A percentile compares a stretch with the other conserved stretches of the same genome.
Evolutionary conservation across 35 echinoderm and acorn worm species (phyloP).

Genomic region (Eucidaris tribuloides): DNA sequence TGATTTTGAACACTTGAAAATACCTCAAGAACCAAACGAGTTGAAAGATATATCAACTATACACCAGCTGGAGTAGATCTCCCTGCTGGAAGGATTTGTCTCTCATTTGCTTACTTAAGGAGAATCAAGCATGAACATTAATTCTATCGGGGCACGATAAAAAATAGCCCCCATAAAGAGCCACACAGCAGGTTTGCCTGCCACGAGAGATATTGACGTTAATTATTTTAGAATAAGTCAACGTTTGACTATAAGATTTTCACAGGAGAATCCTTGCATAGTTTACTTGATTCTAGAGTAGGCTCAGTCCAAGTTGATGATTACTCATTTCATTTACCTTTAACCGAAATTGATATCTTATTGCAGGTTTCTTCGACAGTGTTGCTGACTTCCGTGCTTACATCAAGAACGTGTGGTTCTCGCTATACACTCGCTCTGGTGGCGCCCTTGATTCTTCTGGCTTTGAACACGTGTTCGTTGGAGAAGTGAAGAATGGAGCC

Average conservation of each 20-base stretch:
- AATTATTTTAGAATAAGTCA: neutral
- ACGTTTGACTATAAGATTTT: neutral
- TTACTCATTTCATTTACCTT: neutral
- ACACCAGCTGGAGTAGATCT: no score
- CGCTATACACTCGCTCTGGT: neutral
- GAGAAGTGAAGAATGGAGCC: slow-evolving; percentile 53
- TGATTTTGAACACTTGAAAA: no score
- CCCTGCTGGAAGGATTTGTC: no score
- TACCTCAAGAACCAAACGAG: no score
- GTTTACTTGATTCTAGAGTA: neutral
- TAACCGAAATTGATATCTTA: neutral
- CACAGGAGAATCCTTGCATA: neutral
- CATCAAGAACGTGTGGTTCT: slow-evolving; percentile 54
- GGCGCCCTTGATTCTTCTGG: slow-evolving; percentile 64
- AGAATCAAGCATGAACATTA: no score
- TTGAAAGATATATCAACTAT: no score
- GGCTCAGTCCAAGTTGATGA: neutral
- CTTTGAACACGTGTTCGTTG: slow-evolving; percentile 88
- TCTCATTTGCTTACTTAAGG: no score
- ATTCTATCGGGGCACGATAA: no score
- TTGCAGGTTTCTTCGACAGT: neutral
- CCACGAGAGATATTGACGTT: neutral
- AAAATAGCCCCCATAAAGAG: no score
- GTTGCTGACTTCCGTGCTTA: neutral
- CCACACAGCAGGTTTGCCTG: neutral